A percentile compares a stretch with the other conserved stretches of the same genome.
phyloP scores from a whole-genome alignment of 2,888 invertebrate genomes.

The Ophion costatus region DNA sequence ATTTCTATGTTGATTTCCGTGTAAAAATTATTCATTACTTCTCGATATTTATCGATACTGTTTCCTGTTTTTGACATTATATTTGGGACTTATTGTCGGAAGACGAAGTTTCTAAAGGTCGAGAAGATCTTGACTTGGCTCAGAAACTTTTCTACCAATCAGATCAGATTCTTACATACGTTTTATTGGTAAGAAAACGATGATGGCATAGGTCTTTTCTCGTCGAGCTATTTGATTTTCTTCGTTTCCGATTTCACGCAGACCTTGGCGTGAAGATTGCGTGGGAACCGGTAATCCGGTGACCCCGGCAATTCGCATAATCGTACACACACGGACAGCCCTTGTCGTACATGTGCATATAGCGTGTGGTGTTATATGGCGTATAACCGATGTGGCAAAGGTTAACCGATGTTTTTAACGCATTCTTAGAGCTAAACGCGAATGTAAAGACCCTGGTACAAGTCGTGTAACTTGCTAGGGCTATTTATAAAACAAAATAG shows the following conservation, averaged over 20 bases:
- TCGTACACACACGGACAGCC: slow-evolving; percentile 9
- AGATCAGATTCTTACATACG: background rate
- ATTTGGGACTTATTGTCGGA: too few species aligned
- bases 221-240: slow-evolving; percentile 15
- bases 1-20: too few species aligned
- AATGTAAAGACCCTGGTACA: slow-evolving; percentile 70
- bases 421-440: slow-evolving; percentile 72
- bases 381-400: slow-evolving; percentile 70
- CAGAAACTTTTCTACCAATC: too few species aligned
- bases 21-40: too few species aligned
- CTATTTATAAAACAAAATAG: slow-evolving; percentile 53
- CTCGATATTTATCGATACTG: too few species aligned
- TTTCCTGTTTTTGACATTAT: too few species aligned
- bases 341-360: background rate
- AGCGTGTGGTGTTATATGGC: slow-evolving; percentile 37
- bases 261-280: slow-evolving; percentile 64
- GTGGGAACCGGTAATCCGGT: slow-evolving; percentile 76
- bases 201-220: background rate
- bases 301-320: slow-evolving; percentile 68
- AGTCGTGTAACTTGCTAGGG: slow-evolving; percentile 8
- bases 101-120: too few species aligned
- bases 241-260: slow-evolving; percentile 40
- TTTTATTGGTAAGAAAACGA: background rate
- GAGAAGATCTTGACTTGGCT: too few species aligned
- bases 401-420: slow-evolving; percentile 79